A percentile compares a stretch with the other conserved stretches of the same genome.
phyloP scores from a whole-genome alignment of 2,888 invertebrate genomes.

The Antheraea yamamai region DNA sequence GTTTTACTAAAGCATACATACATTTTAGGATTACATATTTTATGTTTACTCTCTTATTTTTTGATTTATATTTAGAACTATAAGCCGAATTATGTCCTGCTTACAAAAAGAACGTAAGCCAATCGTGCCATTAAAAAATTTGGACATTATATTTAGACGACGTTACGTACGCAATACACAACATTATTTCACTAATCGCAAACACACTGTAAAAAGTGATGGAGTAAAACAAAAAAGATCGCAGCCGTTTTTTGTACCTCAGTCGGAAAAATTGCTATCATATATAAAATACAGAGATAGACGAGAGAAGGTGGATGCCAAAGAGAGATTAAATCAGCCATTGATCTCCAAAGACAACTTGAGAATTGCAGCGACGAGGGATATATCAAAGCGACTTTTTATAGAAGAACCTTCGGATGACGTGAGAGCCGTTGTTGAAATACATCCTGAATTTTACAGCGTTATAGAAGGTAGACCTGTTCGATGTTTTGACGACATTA shows the following conservation, averaged over 20 bases:
- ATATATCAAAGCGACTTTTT: conserved; percentile 81
- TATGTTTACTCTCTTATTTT: conserved; percentile 14
- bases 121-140: conserved; percentile 69
- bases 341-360: conserved; percentile 69
- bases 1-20: conserved; percentile 18
- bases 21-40: background rate
- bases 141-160: conserved; percentile 73
- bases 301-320: conserved; percentile 57
- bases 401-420: conserved; percentile 80
- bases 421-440: conserved; percentile 83
- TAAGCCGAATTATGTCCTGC: conserved; percentile 51
- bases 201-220: conserved; percentile 52
- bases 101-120: conserved; percentile 63
- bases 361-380: conserved; percentile 69
- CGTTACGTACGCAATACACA: conserved; percentile 74
- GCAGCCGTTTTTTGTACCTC: conserved; percentile 65
- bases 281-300: conserved; percentile 75
- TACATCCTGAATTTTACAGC: conserved; percentile 85
- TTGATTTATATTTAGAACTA: conserved; percentile 11
- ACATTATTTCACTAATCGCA: conserved; percentile 71
- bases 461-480: conserved; percentile 84
- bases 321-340: conserved; percentile 56
- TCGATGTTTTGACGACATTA: conserved; percentile 80
- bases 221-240: conserved; percentile 41
- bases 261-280: conserved; percentile 68